These are phyloP conservation scores for Proteles cristata DNA, from an alignment of 2,113 vertebrate species.

Conservation along the genomic window DNA sequence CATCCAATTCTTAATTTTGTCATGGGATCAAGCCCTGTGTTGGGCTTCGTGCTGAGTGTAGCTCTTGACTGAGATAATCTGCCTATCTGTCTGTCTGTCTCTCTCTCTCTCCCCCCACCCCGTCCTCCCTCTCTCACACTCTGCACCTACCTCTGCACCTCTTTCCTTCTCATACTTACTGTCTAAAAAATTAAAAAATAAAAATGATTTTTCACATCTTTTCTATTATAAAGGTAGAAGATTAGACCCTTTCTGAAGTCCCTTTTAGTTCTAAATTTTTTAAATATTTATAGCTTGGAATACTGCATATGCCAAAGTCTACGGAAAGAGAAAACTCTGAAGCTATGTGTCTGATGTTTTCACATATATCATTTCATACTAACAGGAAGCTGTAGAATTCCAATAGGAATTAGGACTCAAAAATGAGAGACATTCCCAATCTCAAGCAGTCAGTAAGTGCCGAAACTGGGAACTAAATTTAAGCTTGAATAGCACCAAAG, in stretches of 20 bases:
- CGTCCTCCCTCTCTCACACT: too few species aligned
- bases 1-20: too few species aligned
- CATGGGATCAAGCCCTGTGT: too few species aligned
- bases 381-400: neutral
- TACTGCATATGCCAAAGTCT: neutral
- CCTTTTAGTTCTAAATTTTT: neutral
- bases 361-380: neutral
- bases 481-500: neutral
- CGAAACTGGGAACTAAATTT: neutral
- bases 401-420: neutral
- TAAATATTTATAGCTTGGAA: neutral
- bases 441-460: neutral
- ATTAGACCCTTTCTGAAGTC: neutral
- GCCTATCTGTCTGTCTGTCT: too few species aligned
- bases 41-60: too few species aligned
- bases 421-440: neutral
- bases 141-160: too few species aligned
- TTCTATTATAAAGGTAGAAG: neutral
- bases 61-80: too few species aligned
- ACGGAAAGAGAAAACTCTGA: neutral
- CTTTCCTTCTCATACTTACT: too few species aligned
- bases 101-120: too few species aligned
- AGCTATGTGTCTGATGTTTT: neutral
- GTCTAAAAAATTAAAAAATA: neutral
- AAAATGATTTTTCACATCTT: neutral